Evolutionary conservation across 1,140 invertebrate genomes (phyloP).

Genomic region (Drosophila watanabei): DNA sequence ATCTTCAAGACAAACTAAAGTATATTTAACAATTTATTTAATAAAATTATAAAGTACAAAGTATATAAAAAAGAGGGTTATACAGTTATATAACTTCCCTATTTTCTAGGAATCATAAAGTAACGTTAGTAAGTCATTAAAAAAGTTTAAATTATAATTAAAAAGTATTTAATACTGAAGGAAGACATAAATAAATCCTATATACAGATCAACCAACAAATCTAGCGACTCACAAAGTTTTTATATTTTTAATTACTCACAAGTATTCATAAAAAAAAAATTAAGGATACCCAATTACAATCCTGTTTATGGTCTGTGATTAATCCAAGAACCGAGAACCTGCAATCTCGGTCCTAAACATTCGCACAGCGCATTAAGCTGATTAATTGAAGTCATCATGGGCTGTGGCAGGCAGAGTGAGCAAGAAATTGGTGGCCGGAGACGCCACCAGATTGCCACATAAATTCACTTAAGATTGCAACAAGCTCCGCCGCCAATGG

Average conservation of each 20-base stretch:
- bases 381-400: constrained; percentile 82
- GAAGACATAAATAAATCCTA: too few species aligned
- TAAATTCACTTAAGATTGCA: constrained; percentile 82
- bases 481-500: constrained; percentile 47
- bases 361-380: constrained; percentile 64
- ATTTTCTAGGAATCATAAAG: neutral
- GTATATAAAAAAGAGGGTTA: too few species aligned
- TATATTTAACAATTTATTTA: neutral
- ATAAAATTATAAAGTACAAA: neutral
- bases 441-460: constrained; percentile 71
- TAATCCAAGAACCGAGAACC: constrained; percentile 39
- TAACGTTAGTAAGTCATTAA: neutral
- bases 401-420: constrained; percentile 62
- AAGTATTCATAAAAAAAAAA: constrained; percentile 9
- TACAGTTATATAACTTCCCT: too few species aligned
- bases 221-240: too few species aligned
- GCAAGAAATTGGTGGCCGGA: constrained; percentile 43
- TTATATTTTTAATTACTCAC: constrained; percentile 1
- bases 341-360: constrained; percentile 69
- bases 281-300: constrained; percentile 24
- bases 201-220: neutral
- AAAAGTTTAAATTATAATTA: neutral
- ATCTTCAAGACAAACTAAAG: neutral
- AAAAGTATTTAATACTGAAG: neutral
- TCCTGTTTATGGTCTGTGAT: constrained; percentile 26